Conservation (phyloP, 2,888 invertebrate genomes). For the Brenthis daphne region DNA sequence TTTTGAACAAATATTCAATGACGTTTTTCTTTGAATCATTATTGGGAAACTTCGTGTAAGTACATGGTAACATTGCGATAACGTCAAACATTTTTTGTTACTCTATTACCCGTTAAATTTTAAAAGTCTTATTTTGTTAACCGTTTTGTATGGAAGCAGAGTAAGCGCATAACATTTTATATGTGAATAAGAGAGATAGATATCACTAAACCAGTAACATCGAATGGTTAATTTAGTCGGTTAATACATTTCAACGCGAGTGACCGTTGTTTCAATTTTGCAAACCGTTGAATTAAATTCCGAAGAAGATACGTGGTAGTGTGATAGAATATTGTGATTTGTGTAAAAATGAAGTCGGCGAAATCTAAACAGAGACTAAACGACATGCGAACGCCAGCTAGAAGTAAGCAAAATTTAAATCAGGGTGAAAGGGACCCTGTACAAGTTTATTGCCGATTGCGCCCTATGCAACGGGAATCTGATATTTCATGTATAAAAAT, state of each 20-base stretch:
- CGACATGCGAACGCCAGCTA: slow-evolving; percentile 72
- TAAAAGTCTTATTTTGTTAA: slow-evolving; percentile 40
- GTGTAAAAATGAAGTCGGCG: slow-evolving; percentile 68
- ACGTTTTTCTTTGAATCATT: too few relatives aligned
- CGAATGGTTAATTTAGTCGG: slow-evolving; percentile 43
- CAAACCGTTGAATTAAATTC: slow-evolving; percentile 42
- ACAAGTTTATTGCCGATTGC: slow-evolving; percentile 93
- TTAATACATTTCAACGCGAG: slow-evolving; percentile 50
- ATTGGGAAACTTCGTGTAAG: neutral
- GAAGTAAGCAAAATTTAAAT: slow-evolving; percentile 68
- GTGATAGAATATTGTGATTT: slow-evolving; percentile 22
- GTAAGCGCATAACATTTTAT: slow-evolving; percentile 30
- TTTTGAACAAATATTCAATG: too few relatives aligned
- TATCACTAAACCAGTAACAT: slow-evolving; percentile 3
- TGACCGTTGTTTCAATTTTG: slow-evolving; percentile 74
- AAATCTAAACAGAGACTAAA: slow-evolving; percentile 74
- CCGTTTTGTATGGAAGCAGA: slow-evolving; percentile 36
- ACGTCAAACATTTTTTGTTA: slow-evolving; percentile 33
- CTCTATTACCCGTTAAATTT: slow-evolving; percentile 47
- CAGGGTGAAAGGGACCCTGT: slow-evolving; percentile 86
- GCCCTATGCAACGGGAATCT: slow-evolving; percentile 87
- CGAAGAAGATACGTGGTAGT: slow-evolving; percentile 22
- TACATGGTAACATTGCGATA: slow-evolving; percentile 29
- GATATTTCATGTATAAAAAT: slow-evolving; percentile 87
- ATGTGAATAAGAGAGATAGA: slow-evolving; percentile 44